Evolutionary conservation across 2,113 vertebrate genomes (phyloP).

Genomic region (Gnathonemus longibarbis): DNA sequence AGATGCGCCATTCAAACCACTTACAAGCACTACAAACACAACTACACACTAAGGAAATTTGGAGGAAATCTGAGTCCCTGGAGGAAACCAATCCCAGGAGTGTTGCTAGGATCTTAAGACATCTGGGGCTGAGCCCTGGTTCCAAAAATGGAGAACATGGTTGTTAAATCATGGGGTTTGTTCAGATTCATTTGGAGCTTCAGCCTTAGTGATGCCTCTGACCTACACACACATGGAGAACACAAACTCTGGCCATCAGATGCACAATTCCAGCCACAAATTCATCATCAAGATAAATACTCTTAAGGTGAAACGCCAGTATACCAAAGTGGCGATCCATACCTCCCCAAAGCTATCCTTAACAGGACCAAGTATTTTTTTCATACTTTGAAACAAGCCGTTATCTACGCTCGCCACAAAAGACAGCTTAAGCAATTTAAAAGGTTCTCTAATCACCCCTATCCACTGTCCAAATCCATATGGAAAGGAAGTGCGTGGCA

Average conservation of each 20-base stretch:
- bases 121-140: not conserved
- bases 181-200: not conserved
- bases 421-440: not conserved
- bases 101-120: not conserved
- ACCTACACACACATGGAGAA: not conserved
- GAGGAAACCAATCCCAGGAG: not conserved
- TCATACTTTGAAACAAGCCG: not conserved
- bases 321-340: not conserved
- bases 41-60: not conserved
- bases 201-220: not conserved
- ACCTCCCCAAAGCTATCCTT: not conserved
- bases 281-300: not conserved
- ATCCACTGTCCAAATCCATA: not conserved
- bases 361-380: not conserved
- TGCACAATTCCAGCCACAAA: not conserved
- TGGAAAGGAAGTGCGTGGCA: not conserved
- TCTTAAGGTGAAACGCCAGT: not conserved
- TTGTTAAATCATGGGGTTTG: not conserved
- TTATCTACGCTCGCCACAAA: not conserved
- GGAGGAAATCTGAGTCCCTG: not conserved
- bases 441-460: not conserved
- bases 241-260: not conserved
- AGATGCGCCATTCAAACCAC: not conserved
- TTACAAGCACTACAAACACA: not conserved
- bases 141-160: not conserved